Evolutionary conservation across 2,113 vertebrate genomes (phyloP).

Genomic region (Corydoras sp.): DNA sequence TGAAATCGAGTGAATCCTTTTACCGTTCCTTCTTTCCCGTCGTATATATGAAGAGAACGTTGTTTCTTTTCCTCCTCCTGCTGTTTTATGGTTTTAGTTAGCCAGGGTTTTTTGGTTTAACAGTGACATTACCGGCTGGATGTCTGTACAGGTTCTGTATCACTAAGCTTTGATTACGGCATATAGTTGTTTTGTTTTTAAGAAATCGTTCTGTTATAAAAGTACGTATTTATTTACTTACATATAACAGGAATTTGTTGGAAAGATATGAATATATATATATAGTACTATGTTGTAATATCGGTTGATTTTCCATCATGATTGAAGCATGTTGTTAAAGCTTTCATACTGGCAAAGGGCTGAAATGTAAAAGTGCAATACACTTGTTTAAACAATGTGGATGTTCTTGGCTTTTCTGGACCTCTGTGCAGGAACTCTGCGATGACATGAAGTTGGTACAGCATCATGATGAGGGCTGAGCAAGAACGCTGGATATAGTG

Average conservation of each 20-base stretch:
- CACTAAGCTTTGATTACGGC: constrained; percentile 35
- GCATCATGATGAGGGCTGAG: no score
- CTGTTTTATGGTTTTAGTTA: background rate
- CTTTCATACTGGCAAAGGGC: constrained; percentile 16
- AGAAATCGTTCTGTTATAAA: no score
- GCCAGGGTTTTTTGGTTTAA: constrained; percentile 9
- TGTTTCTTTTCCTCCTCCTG: background rate
- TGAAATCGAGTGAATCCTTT: constrained; percentile 2
- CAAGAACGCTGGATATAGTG: no score
- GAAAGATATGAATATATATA: constrained; percentile 21
- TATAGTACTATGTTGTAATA: background rate
- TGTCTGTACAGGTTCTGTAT: constrained; percentile 17
- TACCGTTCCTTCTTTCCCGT: background rate
- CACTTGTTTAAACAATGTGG: background rate
- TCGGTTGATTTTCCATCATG: constrained; percentile 18
- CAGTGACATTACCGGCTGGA: constrained; percentile 25
- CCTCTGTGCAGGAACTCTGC: background rate
- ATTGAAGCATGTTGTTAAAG: constrained; percentile 14
- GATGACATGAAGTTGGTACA: background rate
- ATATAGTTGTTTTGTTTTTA: background rate
- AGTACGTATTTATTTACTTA: constrained; percentile 28
- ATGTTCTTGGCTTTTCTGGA: background rate
- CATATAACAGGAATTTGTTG: constrained; percentile 19
- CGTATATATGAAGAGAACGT: background rate
- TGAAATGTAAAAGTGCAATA: constrained; percentile 4